Percentiles rank a stretch among this genome's conserved stretches.
Conservation (phyloP, 2,113 vertebrate genomes). For the Ptychochromis oligacanthus region DNA sequence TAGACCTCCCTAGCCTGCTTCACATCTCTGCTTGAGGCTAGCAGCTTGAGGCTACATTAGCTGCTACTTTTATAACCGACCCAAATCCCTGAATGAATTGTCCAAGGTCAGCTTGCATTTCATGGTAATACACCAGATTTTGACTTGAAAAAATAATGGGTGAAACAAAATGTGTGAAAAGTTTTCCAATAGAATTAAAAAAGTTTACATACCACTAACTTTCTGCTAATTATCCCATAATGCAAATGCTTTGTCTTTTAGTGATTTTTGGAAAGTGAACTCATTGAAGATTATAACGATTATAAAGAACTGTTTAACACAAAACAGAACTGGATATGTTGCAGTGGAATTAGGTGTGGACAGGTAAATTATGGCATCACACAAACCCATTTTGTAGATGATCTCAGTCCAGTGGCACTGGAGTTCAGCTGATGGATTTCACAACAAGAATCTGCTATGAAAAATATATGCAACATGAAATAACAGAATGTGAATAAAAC, state of each 20-base stretch:
- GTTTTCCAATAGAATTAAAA: background rate
- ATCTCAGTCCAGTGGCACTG: background rate
- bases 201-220: background rate
- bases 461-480: background rate
- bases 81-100: background rate
- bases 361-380: no score
- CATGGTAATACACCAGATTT: background rate
- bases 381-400: background rate
- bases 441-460: background rate
- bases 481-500: no score
- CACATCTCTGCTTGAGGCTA: background rate
- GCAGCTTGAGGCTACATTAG: background rate
- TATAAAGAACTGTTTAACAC: background rate
- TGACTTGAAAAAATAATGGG: background rate
- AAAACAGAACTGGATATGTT: background rate
- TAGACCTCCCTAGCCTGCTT: background rate
- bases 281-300: background rate
- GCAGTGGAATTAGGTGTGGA: background rate
- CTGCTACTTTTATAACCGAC: background rate
- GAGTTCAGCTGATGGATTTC: background rate
- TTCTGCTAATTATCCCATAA: background rate
- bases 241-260: background rate
- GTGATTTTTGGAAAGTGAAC: background rate
- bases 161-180: background rate
- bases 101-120: background rate